phyloP scores from a whole-genome alignment of 2,888 invertebrate species.

The Yponomeuta malinellus region DNA sequence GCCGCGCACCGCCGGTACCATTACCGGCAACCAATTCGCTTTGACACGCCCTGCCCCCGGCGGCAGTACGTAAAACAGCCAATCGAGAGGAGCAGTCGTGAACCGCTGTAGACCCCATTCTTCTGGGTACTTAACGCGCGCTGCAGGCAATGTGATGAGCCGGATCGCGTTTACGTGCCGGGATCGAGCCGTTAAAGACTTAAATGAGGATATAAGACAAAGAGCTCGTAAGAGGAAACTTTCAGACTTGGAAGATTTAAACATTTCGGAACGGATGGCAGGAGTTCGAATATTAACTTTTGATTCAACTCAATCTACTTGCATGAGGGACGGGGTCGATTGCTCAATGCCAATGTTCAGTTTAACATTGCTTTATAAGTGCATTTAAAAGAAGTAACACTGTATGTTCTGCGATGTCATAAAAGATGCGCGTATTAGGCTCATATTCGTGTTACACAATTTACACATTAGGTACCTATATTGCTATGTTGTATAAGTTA shows the following conservation, averaged over 20 bases:
- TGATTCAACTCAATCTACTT: background rate
- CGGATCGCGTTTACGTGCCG: slow-evolving; percentile 54
- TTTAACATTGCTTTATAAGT: no score
- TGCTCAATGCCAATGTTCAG: no score
- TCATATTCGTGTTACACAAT: no score
- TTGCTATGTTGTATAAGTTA: no score
- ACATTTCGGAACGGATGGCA: background rate
- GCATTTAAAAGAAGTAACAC: no score
- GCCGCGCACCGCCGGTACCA: slow-evolving; percentile 33
- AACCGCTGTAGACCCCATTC: slow-evolving; percentile 26
- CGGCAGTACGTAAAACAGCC: slow-evolving; percentile 23
- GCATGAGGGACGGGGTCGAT: background rate
- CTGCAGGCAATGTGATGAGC: slow-evolving; percentile 54
- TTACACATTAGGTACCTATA: no score
- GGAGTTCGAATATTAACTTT: background rate
- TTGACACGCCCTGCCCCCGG: slow-evolving; percentile 33
- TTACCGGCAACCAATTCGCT: slow-evolving; percentile 40
- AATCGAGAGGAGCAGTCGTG: slow-evolving; percentile 19
- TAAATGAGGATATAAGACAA: slow-evolving; percentile 4
- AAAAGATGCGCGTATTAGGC: no score
- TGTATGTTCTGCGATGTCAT: no score
- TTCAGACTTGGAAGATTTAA: background rate
- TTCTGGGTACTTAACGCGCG: slow-evolving; percentile 49
- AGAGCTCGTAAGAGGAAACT: slow-evolving; percentile 8
- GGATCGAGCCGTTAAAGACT: slow-evolving; percentile 33